A percentile compares a stretch with the other conserved stretches of the same genome.
Evolutionary conservation across 1,140 invertebrate species (phyloP).

Genomic region (Gerris buenoi): DNA sequence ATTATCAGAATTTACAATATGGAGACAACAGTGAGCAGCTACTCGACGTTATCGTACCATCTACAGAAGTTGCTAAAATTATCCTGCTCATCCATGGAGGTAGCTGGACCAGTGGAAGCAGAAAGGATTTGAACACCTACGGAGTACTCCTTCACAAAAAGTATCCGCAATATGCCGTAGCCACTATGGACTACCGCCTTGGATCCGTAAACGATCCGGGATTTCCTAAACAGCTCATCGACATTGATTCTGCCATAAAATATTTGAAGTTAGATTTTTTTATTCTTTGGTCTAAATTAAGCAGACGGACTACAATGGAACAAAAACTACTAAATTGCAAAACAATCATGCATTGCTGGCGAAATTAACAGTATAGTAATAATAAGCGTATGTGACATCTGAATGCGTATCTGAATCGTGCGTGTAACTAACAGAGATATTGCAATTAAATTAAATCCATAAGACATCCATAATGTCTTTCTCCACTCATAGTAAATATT

Average conservation of each 20-base stretch:
- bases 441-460: no score
- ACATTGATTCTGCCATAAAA: background rate
- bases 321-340: no score
- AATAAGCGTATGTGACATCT: no score
- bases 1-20: background rate
- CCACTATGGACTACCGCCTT: background rate
- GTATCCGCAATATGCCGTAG: background rate
- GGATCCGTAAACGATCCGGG: no score
- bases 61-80: background rate
- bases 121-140: background rate
- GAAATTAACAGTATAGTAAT: no score
- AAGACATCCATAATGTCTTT: no score
- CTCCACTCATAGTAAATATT: no score
- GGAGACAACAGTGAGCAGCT: background rate
- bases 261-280: background rate
- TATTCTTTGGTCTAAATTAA: no score
- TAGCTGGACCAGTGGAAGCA: background rate
- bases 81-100: background rate
- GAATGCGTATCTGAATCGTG: no score
- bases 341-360: no score
- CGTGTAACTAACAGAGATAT: no score
- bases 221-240: background rate
- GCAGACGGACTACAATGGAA: no score
- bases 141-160: background rate
- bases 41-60: background rate